Evolutionary conservation across 2,888 invertebrate species (phyloP), one percentile per base, ranked within the genome.

Genomic region (Vandiemenella viatica): DNA sequence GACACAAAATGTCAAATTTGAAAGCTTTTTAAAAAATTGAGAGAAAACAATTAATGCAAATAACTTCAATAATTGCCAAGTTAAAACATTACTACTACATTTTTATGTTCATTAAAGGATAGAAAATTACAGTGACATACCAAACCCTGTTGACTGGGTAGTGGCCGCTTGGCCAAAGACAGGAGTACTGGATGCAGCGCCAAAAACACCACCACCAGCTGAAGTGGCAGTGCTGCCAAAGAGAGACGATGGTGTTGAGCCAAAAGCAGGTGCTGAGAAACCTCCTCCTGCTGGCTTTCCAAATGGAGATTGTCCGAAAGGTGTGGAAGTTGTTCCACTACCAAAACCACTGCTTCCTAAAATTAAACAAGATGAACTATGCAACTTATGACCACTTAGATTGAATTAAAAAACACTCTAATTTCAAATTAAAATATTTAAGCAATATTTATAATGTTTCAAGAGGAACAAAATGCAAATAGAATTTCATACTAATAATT

Each of bases 151-250:
- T 18, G 67, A 62, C 56, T 63, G 72, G 55, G 77, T 73, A 1
- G 76, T 68, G 15, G 75, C 69, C 4, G 77, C 68, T 50, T 71
- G 65, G 13, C 84, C 83, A 65, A 86, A 83, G 5, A 76, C 74
- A 4, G 77, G 70, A 2, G 79, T 70, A 1, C 76, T 65, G 1
- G 77, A 72, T 0, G 75, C 67, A 1, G 75, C 67, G 1, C 76
- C 68, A 5, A 83, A 80, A 65, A 83, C 83, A 2, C 82, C 65
- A 50, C 77, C 74, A 18, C 56, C 58, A 16, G 70, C 64, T 50
- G 73, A 72, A 32, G 72, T 64, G 7, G 72, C 64, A 42, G 64
- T 64, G 26, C 64, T 58, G 53, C 74, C 76, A 63, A 80, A 80
- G 48, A 79, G 63, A 13, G 76, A 69, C 23, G 71, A 65, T n/a